These are phyloP conservation scores for Phalacrocorax aristotelis DNA, from an alignment of 2,113 vertebrate genomes.

Conservation along the genomic window DNA sequence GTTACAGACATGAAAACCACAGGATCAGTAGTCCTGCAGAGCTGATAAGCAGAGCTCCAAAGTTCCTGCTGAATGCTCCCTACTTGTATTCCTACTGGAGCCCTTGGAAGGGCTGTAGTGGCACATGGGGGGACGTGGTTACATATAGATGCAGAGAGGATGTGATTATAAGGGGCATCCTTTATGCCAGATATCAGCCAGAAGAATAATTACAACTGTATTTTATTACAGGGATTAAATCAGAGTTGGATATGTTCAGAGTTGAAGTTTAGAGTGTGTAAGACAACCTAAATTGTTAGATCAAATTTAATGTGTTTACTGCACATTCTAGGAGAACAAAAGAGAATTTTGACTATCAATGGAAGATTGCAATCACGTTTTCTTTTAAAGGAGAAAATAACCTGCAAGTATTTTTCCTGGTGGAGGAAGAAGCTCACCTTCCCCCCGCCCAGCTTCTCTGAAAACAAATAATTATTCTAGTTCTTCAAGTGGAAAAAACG, in stretches of 20 bases:
- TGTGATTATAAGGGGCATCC: neutral
- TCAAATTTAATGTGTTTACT: neutral
- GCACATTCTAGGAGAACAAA: neutral
- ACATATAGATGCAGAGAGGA: neutral
- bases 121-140: neutral
- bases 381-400: neutral
- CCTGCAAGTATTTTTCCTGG: neutral
- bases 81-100: neutral
- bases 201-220: constrained; percentile 7
- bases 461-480: neutral
- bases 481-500: neutral
- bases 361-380: neutral
- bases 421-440: neutral
- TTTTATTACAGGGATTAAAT: constrained; percentile 3
- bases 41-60: constrained; percentile 48
- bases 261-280: neutral
- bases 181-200: neutral
- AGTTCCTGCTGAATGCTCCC: constrained; percentile 19
- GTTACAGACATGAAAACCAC: constrained; percentile 67
- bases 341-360: neutral
- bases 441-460: neutral
- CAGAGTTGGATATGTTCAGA: neutral
- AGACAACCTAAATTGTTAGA: neutral
- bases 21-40: constrained; percentile 29
- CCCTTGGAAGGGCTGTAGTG: neutral